Percentiles rank a stretch among this genome's conserved stretches.
Conservation (phyloP, 2,888 invertebrate genomes). For the Lasius fuliginosus region DNA sequence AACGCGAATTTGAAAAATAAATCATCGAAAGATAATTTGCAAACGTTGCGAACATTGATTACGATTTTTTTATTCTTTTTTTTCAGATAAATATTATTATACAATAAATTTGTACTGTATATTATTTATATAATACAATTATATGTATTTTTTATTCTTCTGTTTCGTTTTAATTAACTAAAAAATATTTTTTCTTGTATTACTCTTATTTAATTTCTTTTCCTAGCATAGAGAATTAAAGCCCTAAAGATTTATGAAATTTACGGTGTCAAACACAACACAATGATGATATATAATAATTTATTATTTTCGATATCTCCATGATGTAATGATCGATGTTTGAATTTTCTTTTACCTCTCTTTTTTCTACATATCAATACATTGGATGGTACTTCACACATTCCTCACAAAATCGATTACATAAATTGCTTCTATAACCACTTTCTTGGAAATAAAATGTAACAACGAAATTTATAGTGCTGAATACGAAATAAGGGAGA, state of each 20-base stretch:
- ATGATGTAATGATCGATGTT: not conserved
- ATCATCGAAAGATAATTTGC: not conserved
- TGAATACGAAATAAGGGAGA: not conserved
- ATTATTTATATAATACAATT: too few species aligned
- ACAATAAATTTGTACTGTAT: not conserved
- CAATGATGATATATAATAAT: not conserved
- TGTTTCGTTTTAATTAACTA: not conserved
- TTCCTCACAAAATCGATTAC: not conserved
- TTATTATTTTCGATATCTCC: not conserved
- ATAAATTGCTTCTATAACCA: not conserved
- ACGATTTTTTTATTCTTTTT: not conserved
- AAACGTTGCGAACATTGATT: not conserved
- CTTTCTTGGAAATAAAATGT: not conserved
- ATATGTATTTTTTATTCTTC: not conserved
- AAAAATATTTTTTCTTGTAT: not conserved
- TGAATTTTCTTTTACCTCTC: not conserved
- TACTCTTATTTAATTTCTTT: not conserved
- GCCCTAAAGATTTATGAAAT: not conserved
- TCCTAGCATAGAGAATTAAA: not conserved
- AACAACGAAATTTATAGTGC: not conserved
- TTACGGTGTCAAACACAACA: not conserved
- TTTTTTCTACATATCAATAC: not conserved
- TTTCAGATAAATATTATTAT: not conserved
- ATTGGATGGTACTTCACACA: not conserved
- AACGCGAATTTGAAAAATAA: not conserved